Base-by-base conservation (phyloP, 2,113 vertebrate species). In the Planiliza haematocheilus region DNA sequence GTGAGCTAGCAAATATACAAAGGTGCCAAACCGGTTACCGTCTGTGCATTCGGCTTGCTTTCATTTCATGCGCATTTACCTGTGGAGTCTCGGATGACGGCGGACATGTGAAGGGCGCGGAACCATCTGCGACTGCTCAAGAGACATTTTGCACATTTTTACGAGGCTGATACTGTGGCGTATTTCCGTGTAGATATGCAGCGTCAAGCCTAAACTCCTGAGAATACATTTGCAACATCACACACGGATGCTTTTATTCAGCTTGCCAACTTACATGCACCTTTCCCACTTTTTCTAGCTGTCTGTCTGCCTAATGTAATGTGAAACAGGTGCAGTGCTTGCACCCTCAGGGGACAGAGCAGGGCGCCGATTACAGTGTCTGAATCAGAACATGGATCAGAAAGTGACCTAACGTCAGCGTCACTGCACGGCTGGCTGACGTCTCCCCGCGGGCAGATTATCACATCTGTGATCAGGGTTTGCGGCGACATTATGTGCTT, bases 11-110 rank as follows among this genome's bases (percentile, higher is more conserved):
- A 60, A 53, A 43, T 14, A 60, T 13, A 51, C 7, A 73, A 79
- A 79, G 67, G 55, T 56, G 78, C 4, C 36, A 67, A 87, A 87
- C 85, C 49, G 36, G 83, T 82, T 82, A 10, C 2, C 51, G 52
- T 17, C 17, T 49, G 50, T 46, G 18, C 41, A 24, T 21, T 64
- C 37, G 50, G 20, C 43, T 59, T 1, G 1, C 49, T 62, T 66
- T 57, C 11, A 39, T 41, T 39, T 38, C 4, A 37, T 13, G n/a
- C 2, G 12, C 17, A n/a, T n/a, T n/a, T n/a, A n/a, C 24, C 24
- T 30, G 42, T 30, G 2, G 14, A 45, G 4, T 45, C 10, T 45
- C 42, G 14, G 42, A 45, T 30, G 24, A 30, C 5, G 24, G 24
- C 24, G 24, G 24, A 2, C 24, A 30, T 30, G 24, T 30, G 5